Evolutionary conservation across 2,797 vertebrate genomes (phyloP), one percentile per base, ranked within the genome.

Genomic region (Hipposideros larvatus): DNA sequence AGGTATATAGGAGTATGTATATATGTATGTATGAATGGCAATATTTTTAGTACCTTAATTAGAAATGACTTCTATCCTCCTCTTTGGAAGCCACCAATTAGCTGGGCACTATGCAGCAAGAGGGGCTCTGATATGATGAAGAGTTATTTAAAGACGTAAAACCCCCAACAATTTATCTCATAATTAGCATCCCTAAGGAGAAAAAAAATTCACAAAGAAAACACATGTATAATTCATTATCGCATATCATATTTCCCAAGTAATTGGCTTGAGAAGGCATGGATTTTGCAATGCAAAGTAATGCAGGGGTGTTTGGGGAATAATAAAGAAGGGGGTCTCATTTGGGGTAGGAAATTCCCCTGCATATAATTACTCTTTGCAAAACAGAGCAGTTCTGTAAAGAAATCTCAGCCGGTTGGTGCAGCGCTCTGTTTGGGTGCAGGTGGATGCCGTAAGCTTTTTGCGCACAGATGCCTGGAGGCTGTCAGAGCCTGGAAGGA

Each of bases 271-370:
- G 51, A 94, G 85, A 57, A 96, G 80, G 79, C 90, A 91, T 89
- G 66, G 55, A 90, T 96, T 97, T 96, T 96, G 87, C 90, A 97
- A 95, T 93, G 65, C 71, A 94, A 91, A 97, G 94, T 94, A 97
- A 73, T 85, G 48, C 79, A 93, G 59, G 92, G 83, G 31, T 96
- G 51, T 94, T 96, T 93, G 93, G 70, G 83, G 89, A 41, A 90
- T 96, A 86, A 95, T 90, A 90, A 95, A 92, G 59, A 95, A 83
- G 75, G 46, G 87, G 87, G 59, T 95, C 51, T 95, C 63, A 78
- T 80, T 96, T 94, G 41, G 91, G 78, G 83, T 82, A 91, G 75
- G 68, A 96, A 96, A 96, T 83, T 91, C 91, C 78, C 82, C n/a
- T 86, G 78, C 86, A 92, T 95, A 34, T 92, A 84, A 90, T 97